Evolutionary conservation across 2,888 invertebrate species (phyloP).

Genomic region (Emmelina monodactyla): DNA sequence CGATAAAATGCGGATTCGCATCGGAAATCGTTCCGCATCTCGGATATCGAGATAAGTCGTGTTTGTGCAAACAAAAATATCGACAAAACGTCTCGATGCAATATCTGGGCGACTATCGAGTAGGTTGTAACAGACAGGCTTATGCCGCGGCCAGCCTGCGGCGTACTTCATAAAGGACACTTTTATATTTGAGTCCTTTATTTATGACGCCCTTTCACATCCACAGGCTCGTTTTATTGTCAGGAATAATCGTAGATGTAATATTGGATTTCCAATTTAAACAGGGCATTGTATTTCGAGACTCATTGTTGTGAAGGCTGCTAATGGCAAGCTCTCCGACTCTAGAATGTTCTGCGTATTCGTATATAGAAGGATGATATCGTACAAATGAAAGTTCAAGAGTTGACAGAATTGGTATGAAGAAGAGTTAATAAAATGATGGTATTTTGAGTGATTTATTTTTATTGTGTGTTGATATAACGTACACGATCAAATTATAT

Average conservation of each 20-base stretch:
- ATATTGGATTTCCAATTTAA: constrained; percentile 29
- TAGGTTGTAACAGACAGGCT: constrained; percentile 50
- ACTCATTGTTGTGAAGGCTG: neutral
- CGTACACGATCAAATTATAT: too few relatives aligned
- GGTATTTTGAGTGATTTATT: too few relatives aligned
- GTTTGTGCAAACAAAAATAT: constrained; percentile 20
- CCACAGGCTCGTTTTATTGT: constrained; percentile 49
- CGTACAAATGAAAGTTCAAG: too few relatives aligned
- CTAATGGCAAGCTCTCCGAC: neutral
- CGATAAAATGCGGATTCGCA: neutral
- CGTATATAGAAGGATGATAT: too few relatives aligned
- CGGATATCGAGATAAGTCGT: neutral
- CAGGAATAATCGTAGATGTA: constrained; percentile 24
- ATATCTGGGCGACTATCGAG: constrained; percentile 59
- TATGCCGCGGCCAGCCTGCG: constrained; percentile 44
- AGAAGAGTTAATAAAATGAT: too few relatives aligned
- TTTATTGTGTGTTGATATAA: too few relatives aligned
- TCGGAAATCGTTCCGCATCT: neutral
- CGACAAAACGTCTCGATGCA: constrained; percentile 28
- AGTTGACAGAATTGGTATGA: too few relatives aligned
- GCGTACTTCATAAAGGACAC: constrained; percentile 64
- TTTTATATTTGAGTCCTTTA: constrained; percentile 61
- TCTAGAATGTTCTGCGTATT: neutral
- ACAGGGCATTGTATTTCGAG: constrained; percentile 1
- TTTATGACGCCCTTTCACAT: constrained; percentile 56